Evolutionary conservation across 2,797 vertebrate genomes (phyloP).

Genomic region (Squalus acanthias): DNA sequence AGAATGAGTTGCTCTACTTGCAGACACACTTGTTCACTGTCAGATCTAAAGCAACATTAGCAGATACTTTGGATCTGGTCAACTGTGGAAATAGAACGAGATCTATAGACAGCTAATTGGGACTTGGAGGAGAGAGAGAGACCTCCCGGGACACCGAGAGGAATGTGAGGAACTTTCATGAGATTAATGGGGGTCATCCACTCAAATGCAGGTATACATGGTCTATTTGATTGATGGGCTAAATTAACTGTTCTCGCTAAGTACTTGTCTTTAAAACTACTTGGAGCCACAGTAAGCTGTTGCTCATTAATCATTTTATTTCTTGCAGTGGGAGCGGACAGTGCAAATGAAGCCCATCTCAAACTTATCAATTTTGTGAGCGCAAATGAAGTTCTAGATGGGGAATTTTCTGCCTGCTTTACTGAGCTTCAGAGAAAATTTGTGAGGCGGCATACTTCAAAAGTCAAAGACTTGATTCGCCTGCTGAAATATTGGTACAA

Average conservation of each 20-base stretch:
- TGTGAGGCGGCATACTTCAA: conserved; percentile 38
- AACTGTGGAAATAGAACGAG: too few relatives aligned
- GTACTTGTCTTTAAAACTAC: background rate
- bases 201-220: background rate
- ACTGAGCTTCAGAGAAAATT: conserved; percentile 46
- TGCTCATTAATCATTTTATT: background rate
- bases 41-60: background rate
- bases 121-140: too few relatives aligned
- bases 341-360: background rate
- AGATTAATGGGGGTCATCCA: background rate
- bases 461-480: conserved; percentile 50
- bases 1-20: background rate
- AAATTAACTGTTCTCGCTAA: background rate
- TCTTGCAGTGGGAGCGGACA: background rate
- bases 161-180: background rate
- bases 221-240: background rate
- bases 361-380: conserved; percentile 39
- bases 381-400: background rate
- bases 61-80: too few relatives aligned
- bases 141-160: too few relatives aligned
- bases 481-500: conserved; percentile 51
- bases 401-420: conserved; percentile 49
- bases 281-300: background rate
- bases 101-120: background rate
- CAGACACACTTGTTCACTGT: background rate